Evolutionary conservation across 2,888 invertebrate species (phyloP), one percentile per base, ranked within the genome.

Genomic region (Colletes collaris): DNA sequence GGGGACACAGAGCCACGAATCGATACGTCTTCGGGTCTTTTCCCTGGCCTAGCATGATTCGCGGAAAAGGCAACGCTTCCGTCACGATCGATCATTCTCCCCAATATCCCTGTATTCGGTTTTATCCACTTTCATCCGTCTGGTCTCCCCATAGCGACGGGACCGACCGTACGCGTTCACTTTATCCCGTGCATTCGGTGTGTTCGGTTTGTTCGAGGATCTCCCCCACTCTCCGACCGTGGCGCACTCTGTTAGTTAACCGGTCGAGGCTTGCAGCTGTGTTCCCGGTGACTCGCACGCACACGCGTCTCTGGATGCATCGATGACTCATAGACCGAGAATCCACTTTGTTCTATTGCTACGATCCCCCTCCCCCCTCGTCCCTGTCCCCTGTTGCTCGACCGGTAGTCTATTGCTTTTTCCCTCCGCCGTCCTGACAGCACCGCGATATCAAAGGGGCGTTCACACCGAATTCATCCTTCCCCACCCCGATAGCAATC

Each of bases 301-400:
- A 53, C 63, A 65, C 58, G 67, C 19, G 52, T 77, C 81, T 79
- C 66, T 56, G 64, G 76, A 78, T 79, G 82, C 77, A 80, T 81
- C 80, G 89, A 84, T 91, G 91, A 91, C 88, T 91, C 91, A 91
- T 81, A 82, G 85, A 82, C 81, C 83, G 89, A 84, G 89, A 90
- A 91, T 91, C 89, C 89, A 91, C 89, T 90, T 89, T 89, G 89
- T 89, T 88, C 85, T 74, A 85, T 87, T 79, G 83, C 82, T 79
- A 73, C 63, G 75, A 63, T 74, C 60, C 68, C 63, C 53, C 16
- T 16, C 16, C 16, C 16, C 16, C 16, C 16, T 16, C 73, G 56
- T 4, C 19, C 35, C 19, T 6, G 11, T 37, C n/a, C 44, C 44
- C 52, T n/a, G 44, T 35, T n/a, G 10, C 56, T 40, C 16, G 50